Conservation (phyloP, 2,797 vertebrate genomes). For the Urocyon cinereoargenteus region DNA sequence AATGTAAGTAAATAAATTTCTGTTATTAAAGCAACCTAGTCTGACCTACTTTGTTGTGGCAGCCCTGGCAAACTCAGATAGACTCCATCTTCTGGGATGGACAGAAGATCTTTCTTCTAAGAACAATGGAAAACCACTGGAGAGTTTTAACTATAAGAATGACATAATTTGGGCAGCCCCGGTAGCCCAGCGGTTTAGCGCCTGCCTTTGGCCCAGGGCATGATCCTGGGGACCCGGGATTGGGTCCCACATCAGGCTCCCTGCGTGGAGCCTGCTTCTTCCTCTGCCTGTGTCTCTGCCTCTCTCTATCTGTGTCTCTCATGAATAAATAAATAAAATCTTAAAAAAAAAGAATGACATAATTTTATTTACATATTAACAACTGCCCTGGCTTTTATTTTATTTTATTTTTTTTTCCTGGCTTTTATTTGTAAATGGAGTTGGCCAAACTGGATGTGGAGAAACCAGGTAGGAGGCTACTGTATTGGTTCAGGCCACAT, state of each 20-base stretch:
- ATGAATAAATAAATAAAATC: too few species aligned
- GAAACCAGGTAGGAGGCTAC: not conserved
- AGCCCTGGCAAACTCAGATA: not conserved
- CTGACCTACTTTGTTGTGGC: not conserved
- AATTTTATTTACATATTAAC: constrained; percentile 40
- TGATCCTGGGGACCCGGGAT: too few species aligned
- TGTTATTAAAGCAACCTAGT: not conserved
- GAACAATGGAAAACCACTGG: not conserved
- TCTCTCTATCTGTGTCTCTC: too few species aligned
- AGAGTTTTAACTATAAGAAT: not conserved
- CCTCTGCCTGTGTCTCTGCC: too few species aligned
- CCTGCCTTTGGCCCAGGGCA: too few species aligned
- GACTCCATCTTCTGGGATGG: not conserved
- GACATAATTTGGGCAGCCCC: not conserved
- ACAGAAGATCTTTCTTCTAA: not conserved
- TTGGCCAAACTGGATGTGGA: not conserved
- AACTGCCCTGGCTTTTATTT: constrained; percentile 8
- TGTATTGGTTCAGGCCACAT: not conserved
- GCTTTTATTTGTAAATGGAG: constrained; percentile 36
- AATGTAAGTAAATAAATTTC: not conserved
- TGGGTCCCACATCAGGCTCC: too few species aligned
- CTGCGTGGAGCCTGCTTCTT: too few species aligned
- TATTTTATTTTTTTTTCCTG: too few species aligned
- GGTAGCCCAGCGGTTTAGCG: too few species aligned
- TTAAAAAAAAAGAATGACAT: not conserved